Base-by-base conservation (phyloP, 1,140 invertebrate species). In the Riptortus pedestris region DNA sequence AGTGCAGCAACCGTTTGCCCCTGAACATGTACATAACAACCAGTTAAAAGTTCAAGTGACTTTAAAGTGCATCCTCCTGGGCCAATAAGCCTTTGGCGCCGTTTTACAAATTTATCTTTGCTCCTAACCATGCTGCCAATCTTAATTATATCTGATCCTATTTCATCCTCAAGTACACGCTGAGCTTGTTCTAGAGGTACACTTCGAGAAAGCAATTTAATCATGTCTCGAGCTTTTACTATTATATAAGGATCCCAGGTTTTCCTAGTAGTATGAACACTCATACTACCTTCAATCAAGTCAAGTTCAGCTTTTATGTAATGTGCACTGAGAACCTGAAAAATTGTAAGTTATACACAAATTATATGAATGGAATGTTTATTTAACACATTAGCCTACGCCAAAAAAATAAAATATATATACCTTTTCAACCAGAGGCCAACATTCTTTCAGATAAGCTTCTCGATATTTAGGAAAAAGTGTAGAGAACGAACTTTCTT, bases 201-300 rank as follows among this genome's bases (percentile, higher is more conserved):
- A 75, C 93, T 96, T 70, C 97, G 78, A 1, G 96, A 91, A 64
- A 99, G 73, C 2, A 99, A 76, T 74, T 96, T 97, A 64, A 99
- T 91, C 75, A 98, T 82, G 74, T 99, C 97, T 67, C 96, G 81
- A 9, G 94, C 92, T 78, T 99, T 99, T 9, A 99, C 82, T 51
- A 99, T 93, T 48, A 97, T 91, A 68, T 91, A 98, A 0, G 97
- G 97, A 80, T 99, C 97, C 92, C 92, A 99, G 1, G 96, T 98
- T 79, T 98, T 96, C 59, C 93, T 80, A 0, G 95, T 98, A 0
- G 97, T 99, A 73, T 80, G 83, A 0, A 99, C 96, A 7, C 85
- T 86, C 89, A 99, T 94, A 68, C 87, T 88, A 58, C 97, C 96
- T 82, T 98, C 93, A 2, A 97, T 79, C 0, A 97, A 75, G 80